Evolutionary conservation across 1,140 invertebrate genomes (phyloP).

Genomic region (Cotesia glomerata): DNA sequence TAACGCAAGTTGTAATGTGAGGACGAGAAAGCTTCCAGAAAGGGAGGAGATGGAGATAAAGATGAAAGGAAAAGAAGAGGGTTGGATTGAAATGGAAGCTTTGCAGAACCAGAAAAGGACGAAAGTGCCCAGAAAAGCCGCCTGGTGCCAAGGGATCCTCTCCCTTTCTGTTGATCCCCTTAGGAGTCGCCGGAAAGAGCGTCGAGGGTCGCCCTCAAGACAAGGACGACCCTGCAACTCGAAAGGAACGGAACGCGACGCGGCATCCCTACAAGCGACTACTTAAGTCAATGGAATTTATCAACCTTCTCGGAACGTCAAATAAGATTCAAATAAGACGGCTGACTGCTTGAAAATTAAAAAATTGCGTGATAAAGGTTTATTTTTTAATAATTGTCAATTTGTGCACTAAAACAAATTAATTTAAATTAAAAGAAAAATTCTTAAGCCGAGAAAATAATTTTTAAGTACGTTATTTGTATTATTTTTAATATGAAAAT

Average conservation of each 20-base stretch:
- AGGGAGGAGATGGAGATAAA: neutral
- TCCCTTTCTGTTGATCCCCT: neutral
- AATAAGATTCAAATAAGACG: conserved; percentile 16
- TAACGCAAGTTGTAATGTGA: neutral
- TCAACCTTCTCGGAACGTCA: conserved; percentile 11
- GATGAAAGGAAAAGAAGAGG: neutral
- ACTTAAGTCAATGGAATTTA: conserved; percentile 15
- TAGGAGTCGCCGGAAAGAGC: conserved; percentile 1
- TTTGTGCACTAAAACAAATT: no score
- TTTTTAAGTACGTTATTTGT: no score
- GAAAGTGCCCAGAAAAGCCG: neutral
- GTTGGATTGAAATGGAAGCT: conserved; percentile 3
- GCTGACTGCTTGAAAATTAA: neutral
- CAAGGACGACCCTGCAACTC: no score
- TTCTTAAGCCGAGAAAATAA: no score
- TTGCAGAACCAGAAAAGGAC: neutral
- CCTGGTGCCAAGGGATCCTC: neutral
- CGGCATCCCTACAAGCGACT: neutral
- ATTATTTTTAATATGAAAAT: no score
- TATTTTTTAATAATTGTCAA: no score
- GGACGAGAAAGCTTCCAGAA: neutral
- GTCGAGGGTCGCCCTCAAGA: neutral
- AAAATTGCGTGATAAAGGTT: no score
- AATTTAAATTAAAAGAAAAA: no score
- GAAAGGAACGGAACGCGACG: conserved; percentile 3